phyloP scores from a whole-genome alignment of 64 coral and sea anemone species.

The Dendronephthya gigantea region DNA sequence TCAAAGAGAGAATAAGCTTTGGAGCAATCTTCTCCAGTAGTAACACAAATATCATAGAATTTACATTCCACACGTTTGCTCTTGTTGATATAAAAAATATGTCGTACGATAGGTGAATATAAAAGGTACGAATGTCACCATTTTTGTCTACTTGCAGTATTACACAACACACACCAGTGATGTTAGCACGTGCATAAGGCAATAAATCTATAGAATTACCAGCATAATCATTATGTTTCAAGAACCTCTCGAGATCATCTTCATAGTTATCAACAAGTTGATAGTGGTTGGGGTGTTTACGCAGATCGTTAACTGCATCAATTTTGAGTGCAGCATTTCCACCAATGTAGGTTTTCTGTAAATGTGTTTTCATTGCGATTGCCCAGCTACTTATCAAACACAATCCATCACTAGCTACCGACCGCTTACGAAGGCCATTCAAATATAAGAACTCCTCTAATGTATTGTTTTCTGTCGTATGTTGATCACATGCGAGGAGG shows the following conservation, averaged over 20 bases:
- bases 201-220: not conserved
- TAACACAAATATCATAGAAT: too few relatives aligned
- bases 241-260: not conserved
- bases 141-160: not conserved
- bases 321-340: not conserved
- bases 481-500: not conserved
- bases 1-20: too few relatives aligned
- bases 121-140: not conserved
- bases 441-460: not conserved
- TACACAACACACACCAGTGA: not conserved
- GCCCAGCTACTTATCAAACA: not conserved
- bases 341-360: not conserved
- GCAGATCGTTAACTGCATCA: not conserved
- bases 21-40: too few relatives aligned
- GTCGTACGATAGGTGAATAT: not conserved
- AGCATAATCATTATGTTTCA: not conserved
- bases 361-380: not conserved
- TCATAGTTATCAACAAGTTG: not conserved
- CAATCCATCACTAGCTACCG: not conserved
- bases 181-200: not conserved
- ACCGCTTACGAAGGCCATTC: not conserved
- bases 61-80: too few relatives aligned
- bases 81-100: too few relatives aligned
- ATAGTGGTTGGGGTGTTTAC: not conserved
- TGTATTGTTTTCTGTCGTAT: not conserved